Conservation (phyloP, 2,888 invertebrate genomes). For the Ichneumoninae sp. region DNA sequence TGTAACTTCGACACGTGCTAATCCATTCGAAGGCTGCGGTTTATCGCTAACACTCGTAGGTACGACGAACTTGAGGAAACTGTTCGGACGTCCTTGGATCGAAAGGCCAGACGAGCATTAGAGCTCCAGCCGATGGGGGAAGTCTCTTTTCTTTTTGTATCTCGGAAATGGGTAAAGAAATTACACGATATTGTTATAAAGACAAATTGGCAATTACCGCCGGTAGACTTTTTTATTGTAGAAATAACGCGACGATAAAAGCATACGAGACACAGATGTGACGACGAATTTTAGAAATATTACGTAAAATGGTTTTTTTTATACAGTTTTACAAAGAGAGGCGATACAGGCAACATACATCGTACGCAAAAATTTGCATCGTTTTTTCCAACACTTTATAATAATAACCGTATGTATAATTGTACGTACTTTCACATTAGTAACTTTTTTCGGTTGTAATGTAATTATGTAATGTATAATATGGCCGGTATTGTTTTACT, state of each 20-base stretch:
- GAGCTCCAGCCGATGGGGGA: background rate
- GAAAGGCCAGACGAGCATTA: constrained; percentile 1
- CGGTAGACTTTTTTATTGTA: constrained; percentile 59
- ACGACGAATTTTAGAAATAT: constrained; percentile 41
- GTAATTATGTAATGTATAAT: constrained; percentile 30
- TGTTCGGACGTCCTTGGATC: constrained; percentile 23
- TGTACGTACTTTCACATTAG: constrained; percentile 20
- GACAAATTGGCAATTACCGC: constrained; percentile 22
- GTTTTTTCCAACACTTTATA: background rate
- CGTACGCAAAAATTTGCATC: constrained; percentile 7
- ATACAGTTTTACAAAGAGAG: constrained; percentile 19
- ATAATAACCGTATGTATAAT: constrained; percentile 18
- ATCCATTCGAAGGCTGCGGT: background rate
- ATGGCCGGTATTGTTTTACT: constrained; percentile 52
- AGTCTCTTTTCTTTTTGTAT: background rate
- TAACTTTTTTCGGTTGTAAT: constrained; percentile 33
- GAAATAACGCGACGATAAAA: constrained; percentile 61
- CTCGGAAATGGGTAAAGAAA: background rate
- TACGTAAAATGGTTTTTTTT: background rate
- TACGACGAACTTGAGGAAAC: constrained; percentile 27
- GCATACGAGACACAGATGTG: constrained; percentile 51
- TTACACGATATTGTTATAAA: constrained; percentile 13
- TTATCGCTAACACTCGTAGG: background rate
- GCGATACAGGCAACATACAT: constrained; percentile 28
- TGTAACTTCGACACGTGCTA: constrained; percentile 1